Conservation (phyloP, 2,888 invertebrate species). For the Blera fallax region DNA sequence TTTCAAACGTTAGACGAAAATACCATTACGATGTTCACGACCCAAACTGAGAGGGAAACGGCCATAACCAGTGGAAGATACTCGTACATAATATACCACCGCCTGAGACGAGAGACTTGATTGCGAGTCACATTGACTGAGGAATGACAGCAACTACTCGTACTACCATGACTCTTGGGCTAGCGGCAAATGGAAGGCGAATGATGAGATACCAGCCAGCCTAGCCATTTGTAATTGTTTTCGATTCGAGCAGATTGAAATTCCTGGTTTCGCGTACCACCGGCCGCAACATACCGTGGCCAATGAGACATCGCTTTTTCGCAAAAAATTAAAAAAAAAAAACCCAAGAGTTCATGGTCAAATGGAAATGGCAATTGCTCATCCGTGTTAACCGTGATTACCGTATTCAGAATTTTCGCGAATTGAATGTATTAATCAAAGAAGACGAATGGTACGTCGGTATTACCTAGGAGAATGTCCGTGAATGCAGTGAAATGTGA, state of each 20-base stretch:
- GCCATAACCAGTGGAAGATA: not conserved
- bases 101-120: conserved; percentile 22
- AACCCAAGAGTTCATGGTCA: conserved; percentile 69
- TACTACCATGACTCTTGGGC: not conserved
- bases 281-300: conserved; percentile 1
- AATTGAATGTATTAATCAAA: conserved; percentile 62
- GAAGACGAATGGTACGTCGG: conserved; percentile 10
- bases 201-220: conserved; percentile 57
- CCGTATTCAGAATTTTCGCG: conserved; percentile 55
- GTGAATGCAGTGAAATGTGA: no score
- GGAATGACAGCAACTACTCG: conserved; percentile 49
- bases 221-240: conserved; percentile 66
- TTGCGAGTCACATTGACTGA: not conserved
- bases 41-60: conserved; percentile 9
- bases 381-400: conserved; percentile 66
- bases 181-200: conserved; percentile 16
- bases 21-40: conserved; percentile 58
- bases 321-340: conserved; percentile 4
- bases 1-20: conserved; percentile 55
- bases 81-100: conserved; percentile 37
- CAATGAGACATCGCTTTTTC: conserved; percentile 41
- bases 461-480: no score
- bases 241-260: conserved; percentile 55
- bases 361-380: conserved; percentile 69
- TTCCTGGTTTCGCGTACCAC: conserved; percentile 57